These are phyloP conservation scores for Cathartes aura DNA, from an alignment of 2,113 vertebrate genomes.

Conservation along the genomic window DNA sequence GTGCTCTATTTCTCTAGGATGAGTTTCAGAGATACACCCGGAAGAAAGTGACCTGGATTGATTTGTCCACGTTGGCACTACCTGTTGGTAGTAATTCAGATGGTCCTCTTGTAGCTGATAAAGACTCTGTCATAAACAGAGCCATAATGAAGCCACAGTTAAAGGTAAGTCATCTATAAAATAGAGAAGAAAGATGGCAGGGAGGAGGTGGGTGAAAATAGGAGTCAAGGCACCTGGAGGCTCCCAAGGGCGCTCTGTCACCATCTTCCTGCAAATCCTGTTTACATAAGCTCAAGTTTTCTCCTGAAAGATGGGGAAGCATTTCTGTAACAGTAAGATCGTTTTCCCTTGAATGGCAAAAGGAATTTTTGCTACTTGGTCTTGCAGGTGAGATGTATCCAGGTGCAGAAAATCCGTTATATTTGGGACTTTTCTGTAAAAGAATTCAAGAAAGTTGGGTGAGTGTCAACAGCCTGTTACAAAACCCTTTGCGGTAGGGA, in stretches of 20 bases:
- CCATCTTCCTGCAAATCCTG: neutral
- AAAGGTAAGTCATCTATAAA: slow-evolving; percentile 58
- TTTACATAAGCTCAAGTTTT: neutral
- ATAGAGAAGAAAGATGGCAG: neutral
- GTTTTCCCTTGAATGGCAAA: neutral
- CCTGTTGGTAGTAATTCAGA: neutral
- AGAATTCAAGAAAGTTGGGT: slow-evolving; percentile 75
- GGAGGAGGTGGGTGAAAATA: neutral
- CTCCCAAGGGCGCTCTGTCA: neutral
- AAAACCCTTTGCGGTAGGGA: neutral
- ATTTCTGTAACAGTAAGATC: neutral
- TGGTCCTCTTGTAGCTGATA: slow-evolving; percentile 33
- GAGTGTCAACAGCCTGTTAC: neutral
- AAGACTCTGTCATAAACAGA: slow-evolving; percentile 66
- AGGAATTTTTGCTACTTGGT: neutral
- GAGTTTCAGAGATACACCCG: slow-evolving; percentile 65
- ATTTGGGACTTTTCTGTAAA: slow-evolving; percentile 71
- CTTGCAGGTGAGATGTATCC: slow-evolving; percentile 71
- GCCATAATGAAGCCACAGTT: slow-evolving; percentile 64
- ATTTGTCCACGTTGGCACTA: slow-evolving; percentile 28
- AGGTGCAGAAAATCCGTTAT: slow-evolving; percentile 77
- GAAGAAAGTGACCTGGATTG: slow-evolving; percentile 68
- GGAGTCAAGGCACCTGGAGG: neutral
- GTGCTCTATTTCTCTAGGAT: slow-evolving; percentile 53
- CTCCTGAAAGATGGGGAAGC: neutral